Percentiles rank a stretch among this genome's conserved stretches.
Conservation (phyloP, 2,113 vertebrate genomes). For the Mungos mungo region DNA sequence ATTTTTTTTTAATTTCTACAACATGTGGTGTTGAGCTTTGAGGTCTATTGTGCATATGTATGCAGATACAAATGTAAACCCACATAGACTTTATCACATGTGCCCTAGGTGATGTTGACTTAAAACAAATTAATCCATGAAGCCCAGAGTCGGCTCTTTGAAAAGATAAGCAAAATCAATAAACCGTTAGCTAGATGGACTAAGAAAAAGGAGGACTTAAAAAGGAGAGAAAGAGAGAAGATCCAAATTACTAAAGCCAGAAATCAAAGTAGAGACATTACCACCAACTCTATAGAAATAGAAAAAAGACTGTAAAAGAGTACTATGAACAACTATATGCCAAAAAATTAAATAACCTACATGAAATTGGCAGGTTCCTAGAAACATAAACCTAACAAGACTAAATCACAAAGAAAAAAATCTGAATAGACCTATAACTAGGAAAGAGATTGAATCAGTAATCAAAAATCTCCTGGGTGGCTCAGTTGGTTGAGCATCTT, state of each 20-base stretch:
- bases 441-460: neutral
- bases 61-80: neutral
- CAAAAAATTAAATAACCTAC: neutral
- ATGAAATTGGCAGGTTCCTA: neutral
- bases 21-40: constrained; percentile 9
- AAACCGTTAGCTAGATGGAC: neutral
- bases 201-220: neutral
- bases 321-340: neutral
- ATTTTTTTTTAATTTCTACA: constrained; percentile 7
- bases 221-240: neutral
- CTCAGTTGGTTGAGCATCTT: too few species aligned
- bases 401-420: too few species aligned
- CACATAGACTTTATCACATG: constrained; percentile 42
- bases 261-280: neutral
- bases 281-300: neutral
- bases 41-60: neutral
- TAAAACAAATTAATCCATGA: neutral
- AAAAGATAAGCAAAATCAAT: neutral
- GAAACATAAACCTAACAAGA: too few species aligned
- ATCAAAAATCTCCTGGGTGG: neutral
- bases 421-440: neutral
- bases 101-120: too few species aligned
- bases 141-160: neutral
- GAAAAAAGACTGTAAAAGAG: neutral
- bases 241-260: neutral